phyloP scores from a whole-genome alignment of 2,797 vertebrate genomes.

The Pangasius larnaudii region DNA sequence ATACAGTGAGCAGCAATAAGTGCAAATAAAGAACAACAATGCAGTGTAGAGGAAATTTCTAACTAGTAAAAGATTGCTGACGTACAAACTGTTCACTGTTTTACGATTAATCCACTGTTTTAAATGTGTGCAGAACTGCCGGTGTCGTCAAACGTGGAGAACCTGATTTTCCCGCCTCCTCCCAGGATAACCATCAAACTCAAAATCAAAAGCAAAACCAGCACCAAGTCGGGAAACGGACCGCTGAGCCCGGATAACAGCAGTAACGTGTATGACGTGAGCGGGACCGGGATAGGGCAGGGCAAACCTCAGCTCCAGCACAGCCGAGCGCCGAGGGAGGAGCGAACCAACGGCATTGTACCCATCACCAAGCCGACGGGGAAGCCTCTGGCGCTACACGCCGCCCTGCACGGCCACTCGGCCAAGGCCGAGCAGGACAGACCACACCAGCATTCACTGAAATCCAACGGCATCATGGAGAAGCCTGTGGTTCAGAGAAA shows the following conservation, averaged over 20 bases:
- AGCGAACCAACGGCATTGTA: constrained; percentile 81
- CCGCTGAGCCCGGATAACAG: constrained; percentile 82
- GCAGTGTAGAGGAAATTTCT: background rate
- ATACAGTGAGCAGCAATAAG: too few species aligned
- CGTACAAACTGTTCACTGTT: background rate
- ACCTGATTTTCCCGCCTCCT: constrained; percentile 84
- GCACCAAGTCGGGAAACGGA: constrained; percentile 82
- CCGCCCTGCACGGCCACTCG: constrained; percentile 85
- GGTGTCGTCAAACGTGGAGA: constrained; percentile 85
- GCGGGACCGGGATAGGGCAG: constrained; percentile 73
- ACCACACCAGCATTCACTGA: constrained; percentile 63
- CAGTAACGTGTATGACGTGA: constrained; percentile 67
- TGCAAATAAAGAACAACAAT: too few species aligned
- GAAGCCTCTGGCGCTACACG: constrained; percentile 85
- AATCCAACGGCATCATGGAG: constrained; percentile 83
- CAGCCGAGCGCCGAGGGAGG: constrained; percentile 75
- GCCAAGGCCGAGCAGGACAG: constrained; percentile 79
- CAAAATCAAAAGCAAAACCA: constrained; percentile 87
- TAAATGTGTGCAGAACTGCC: constrained; percentile 77
- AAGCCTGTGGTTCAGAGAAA: constrained; percentile 82
- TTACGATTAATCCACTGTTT: background rate
- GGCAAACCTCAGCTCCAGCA: constrained; percentile 81
- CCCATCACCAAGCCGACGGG: constrained; percentile 73
- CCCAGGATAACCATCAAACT: constrained; percentile 95
- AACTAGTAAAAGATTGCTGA: background rate